Base-by-base conservation (phyloP, 2,113 vertebrate genomes). In the Sylvilagus bachmani region DNA sequence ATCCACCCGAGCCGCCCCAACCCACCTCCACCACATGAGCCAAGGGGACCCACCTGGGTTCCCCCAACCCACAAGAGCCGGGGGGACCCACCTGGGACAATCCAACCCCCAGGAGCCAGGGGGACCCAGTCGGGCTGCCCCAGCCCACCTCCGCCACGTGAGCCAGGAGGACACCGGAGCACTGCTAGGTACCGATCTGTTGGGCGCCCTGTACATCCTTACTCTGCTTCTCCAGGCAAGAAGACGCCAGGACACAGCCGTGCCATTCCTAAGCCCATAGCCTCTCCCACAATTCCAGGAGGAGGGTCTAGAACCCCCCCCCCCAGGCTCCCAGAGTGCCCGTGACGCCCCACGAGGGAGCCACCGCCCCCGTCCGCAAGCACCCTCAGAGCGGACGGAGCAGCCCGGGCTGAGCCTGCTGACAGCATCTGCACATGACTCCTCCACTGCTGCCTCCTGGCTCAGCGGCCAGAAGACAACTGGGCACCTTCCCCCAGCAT, bases 181-280 rank as follows among this genome's bases (percentile, higher is more conserved):
- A 31, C 10, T 10, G 1, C 11, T 10, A 3, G 33, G 25, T 38
- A 1, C 7, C 44, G 1, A 12, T 17, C 1, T 5, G 12, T 12
- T 6, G 1, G 44, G 13, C 0, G 17, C 2, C 3, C 27, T 8
- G 16, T 17, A 6, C 4, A 3, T 6, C 19, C 64, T 49, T n/a
- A 27, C 31, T 51, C 55, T 17, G 21, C 31, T 61, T 73, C n/a
- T 58, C 82, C 29, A 62, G 62, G 53, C 55, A 0, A 55, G 33
- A 71, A 86, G 66, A 11, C 84, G 31, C 33, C 10, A 9, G 66
- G 67, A 80, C 49, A 31, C 49, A 51, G 27, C 10, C 27, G 31
- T 73, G 21, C 33, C 71, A 11, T 38, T 27, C 81, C 29, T 55
- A 78, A 25, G 73, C 44, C 73, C 24, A 13, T n/a, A 31, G 13